Conservation (phyloP, 2,888 invertebrate genomes). For the Uropetala carovei region DNA sequence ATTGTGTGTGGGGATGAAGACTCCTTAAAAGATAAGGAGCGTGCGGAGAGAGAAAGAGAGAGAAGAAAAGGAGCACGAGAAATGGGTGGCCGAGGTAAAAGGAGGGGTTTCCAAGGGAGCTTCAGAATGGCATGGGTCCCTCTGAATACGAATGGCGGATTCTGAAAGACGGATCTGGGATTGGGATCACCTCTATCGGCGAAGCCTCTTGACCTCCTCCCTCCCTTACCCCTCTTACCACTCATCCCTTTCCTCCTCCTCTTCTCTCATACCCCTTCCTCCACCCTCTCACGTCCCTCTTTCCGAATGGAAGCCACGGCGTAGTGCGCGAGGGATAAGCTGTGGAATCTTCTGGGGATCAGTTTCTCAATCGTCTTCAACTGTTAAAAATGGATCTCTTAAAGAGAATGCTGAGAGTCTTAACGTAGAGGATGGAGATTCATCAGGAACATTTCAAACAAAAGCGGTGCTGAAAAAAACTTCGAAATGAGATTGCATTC, state of each 20-base stretch:
- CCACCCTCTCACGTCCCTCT: background rate
- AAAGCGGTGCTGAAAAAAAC: too few species aligned
- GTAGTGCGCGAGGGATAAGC: too few species aligned
- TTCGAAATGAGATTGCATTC: too few species aligned
- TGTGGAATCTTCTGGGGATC: too few species aligned
- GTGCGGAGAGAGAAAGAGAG: background rate
- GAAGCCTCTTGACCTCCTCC: background rate
- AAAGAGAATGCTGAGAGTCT: too few species aligned
- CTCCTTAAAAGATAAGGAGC: constrained; percentile 1
- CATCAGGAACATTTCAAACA: too few species aligned
- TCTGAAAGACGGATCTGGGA: background rate
- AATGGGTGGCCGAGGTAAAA: background rate
- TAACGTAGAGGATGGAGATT: too few species aligned
- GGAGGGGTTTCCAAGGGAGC: background rate
- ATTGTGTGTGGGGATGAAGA: too few species aligned
- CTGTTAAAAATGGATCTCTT: too few species aligned
- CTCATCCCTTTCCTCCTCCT: background rate
- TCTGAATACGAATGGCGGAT: background rate
- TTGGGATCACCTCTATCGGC: background rate
- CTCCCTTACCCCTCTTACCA: background rate
- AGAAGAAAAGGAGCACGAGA: background rate
- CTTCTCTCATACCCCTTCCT: background rate
- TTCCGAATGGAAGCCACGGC: too few species aligned
- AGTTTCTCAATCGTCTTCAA: too few species aligned
- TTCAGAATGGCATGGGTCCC: background rate